These are phyloP conservation scores for Caretta caretta DNA, from an alignment of 2,113 vertebrate genomes.

Conservation along the genomic window DNA sequence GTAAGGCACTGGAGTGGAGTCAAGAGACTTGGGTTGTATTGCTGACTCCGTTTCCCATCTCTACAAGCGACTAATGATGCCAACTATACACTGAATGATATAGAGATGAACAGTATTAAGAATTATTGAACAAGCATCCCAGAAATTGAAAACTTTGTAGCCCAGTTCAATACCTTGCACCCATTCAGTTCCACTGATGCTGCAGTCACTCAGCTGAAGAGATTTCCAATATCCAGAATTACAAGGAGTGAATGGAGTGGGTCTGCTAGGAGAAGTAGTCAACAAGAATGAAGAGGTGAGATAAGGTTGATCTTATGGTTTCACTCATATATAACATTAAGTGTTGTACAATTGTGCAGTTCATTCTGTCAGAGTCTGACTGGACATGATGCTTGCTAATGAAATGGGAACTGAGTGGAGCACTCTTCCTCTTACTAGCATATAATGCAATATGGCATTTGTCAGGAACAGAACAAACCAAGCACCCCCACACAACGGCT, in stretches of 20 bases:
- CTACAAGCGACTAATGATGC: too few relatives aligned
- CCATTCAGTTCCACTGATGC: neutral
- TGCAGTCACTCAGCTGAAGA: neutral
- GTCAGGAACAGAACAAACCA: neutral
- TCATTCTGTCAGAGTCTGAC: neutral
- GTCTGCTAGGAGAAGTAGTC: neutral
- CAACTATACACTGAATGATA: too few relatives aligned
- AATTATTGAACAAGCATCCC: neutral
- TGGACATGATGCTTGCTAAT: neutral
- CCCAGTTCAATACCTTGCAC: too few relatives aligned
- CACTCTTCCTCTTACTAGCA: neutral
- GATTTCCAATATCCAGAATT: neutral
- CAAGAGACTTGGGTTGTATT: neutral
- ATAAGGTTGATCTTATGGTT: too few relatives aligned
- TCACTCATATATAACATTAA: too few relatives aligned
- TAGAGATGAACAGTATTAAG: neutral
- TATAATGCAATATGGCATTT: neutral
- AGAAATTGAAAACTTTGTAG: neutral
- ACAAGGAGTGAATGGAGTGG: neutral
- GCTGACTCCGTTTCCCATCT: neutral
- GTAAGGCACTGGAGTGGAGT: neutral
- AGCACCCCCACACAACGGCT: neutral
- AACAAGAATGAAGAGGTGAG: neutral
- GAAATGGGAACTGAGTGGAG: neutral
- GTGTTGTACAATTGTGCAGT: neutral